Conservation (phyloP, 1,140 invertebrate species). For the Achatina immaculata region DNA sequence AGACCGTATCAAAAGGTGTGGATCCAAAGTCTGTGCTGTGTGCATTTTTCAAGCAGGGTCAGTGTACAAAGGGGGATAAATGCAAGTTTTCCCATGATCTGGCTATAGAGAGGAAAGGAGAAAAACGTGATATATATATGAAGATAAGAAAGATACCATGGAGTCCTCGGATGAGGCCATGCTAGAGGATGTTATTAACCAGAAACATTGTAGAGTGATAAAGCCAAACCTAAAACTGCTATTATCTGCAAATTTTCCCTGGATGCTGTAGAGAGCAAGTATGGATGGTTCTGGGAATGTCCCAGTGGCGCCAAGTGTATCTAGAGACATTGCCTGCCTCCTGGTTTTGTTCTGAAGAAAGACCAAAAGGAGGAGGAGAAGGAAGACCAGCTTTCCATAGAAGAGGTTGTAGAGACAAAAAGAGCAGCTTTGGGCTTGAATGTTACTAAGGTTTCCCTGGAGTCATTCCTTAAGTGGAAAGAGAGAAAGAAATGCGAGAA, state of each 20-base stretch:
- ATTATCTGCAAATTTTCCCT: conserved; percentile 97
- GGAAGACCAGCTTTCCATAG: conserved; percentile 71
- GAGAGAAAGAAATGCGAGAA: conserved; percentile 92
- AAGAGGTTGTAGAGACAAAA: conserved; percentile 75
- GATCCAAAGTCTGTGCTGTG: conserved; percentile 99
- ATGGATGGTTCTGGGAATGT: conserved; percentile 99
- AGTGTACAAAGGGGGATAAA: conserved; percentile 95
- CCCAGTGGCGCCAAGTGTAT: conserved; percentile 92
- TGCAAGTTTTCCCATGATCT: conserved; percentile 98
- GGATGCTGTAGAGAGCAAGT: conserved; percentile 98
- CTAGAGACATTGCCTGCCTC: conserved; percentile 91
- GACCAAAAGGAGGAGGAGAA: conserved; percentile 74
- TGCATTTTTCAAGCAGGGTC: conserved; percentile 97
- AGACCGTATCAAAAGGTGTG: conserved; percentile 96
- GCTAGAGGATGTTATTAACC: conserved; percentile 93
- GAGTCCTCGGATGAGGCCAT: conserved; percentile 97
- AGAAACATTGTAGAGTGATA: conserved; percentile 87
- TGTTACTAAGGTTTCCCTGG: conserved; percentile 93
- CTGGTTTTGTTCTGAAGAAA: conserved; percentile 92
- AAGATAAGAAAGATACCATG: conserved; percentile 91
- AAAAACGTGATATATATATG: conserved; percentile 94
- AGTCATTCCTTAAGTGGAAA: conserved; percentile 98
- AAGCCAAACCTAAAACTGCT: conserved; percentile 74
- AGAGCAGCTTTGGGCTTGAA: conserved; percentile 86
- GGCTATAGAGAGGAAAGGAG: conserved; percentile 91